phyloP scores from a whole-genome alignment of 2,113 vertebrate genomes.

The Rattus norvegicus region DNA sequence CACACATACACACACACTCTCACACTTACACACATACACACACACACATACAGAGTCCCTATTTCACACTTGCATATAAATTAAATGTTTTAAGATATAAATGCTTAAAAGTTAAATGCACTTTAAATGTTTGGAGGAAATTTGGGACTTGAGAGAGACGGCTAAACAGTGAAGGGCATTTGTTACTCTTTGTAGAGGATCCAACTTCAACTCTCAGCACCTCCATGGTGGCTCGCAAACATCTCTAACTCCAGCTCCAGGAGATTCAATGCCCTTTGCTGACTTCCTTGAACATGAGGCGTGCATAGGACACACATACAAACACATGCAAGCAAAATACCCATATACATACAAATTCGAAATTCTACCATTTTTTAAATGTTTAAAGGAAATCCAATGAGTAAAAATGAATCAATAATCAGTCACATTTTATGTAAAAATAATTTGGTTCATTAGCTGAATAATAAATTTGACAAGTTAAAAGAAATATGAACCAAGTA shows the following conservation, averaged over 20 bases:
- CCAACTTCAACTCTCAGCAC: neutral
- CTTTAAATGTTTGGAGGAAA: constrained; percentile 4
- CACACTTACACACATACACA: neutral
- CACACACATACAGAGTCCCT: neutral
- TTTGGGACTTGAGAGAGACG: neutral
- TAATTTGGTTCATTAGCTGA: neutral
- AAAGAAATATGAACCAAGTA: neutral
- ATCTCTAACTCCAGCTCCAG: neutral
- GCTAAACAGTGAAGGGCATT: neutral
- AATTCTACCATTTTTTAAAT: neutral
- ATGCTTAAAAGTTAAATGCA: constrained; percentile 22
- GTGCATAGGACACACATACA: neutral
- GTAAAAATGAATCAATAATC: neutral
- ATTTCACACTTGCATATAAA: neutral
- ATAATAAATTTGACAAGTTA: neutral
- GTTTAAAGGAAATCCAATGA: neutral
- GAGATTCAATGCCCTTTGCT: neutral
- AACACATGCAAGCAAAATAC: neutral
- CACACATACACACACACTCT: neutral
- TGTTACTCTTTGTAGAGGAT: neutral
- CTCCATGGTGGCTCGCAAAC: neutral
- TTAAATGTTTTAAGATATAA: constrained; percentile 1
- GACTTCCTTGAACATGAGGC: neutral
- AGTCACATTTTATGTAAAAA: constrained; percentile 16
- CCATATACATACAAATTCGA: neutral